Evolutionary conservation across 1,140 invertebrate species (phyloP).

Genomic region (Harpegnathos saltator): DNA sequence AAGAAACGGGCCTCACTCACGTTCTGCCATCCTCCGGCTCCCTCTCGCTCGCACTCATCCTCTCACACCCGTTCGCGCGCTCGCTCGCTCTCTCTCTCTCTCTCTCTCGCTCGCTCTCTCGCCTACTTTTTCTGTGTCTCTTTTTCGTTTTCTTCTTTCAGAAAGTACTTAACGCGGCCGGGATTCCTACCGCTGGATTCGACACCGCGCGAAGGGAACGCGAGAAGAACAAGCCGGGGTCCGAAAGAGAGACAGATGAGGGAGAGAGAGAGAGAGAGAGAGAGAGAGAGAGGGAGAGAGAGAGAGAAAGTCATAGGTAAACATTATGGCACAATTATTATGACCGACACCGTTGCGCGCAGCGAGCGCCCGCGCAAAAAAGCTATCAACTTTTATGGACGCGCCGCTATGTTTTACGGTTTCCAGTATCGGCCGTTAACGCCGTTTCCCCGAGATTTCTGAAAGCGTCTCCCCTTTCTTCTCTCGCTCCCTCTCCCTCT

Average conservation of each 20-base stretch:
- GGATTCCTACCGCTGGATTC: conserved; percentile 13
- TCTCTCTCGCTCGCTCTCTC: not conserved
- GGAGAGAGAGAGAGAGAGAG: not conserved
- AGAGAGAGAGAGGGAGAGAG: not conserved
- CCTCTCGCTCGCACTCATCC: not conserved
- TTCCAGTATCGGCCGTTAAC: not conserved
- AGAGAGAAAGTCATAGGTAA: conserved; percentile 14
- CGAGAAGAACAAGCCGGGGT: not conserved
- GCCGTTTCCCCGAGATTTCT: not conserved
- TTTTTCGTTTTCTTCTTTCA: not conserved
- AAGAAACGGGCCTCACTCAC: conserved; percentile 76
- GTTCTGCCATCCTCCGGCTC: conserved; percentile 1
- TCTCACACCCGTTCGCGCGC: not conserved
- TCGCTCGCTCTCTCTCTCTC: conserved; percentile 19
- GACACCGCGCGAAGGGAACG: not conserved
- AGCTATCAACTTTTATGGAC: conserved; percentile 17
- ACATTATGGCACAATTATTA: conserved; percentile 3
- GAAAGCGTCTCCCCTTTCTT: no score
- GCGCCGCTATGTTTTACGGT: not conserved
- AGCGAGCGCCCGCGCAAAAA: not conserved
- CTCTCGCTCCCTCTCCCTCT: no score
- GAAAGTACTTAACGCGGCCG: conserved; percentile 17
- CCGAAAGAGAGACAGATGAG: no score
- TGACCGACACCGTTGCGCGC: conserved; percentile 17
- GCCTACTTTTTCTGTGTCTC: conserved; percentile 23